Conservation (phyloP, 30 jellyfish, hydroid and myxozoan genomes). For the Mastigias papua region DNA sequence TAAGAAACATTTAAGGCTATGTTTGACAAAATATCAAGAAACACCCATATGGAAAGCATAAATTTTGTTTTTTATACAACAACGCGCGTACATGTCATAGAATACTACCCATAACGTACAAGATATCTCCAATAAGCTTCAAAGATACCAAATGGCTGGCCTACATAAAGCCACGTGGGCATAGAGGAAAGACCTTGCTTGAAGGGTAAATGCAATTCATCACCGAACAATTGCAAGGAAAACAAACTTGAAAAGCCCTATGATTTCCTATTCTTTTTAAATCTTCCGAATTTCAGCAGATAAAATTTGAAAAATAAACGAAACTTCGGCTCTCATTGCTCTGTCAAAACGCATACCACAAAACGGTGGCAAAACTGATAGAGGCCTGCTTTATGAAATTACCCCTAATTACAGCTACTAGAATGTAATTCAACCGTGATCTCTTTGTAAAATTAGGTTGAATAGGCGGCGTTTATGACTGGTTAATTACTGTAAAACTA, state of each 20-base stretch:
- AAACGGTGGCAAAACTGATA: background rate
- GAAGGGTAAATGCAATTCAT: background rate
- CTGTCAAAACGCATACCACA: background rate
- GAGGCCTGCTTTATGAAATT: conserved; percentile 3
- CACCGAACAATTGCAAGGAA: background rate
- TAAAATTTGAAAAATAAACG: background rate
- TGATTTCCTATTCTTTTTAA: background rate
- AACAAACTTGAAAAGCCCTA: background rate
- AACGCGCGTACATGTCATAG: too few species aligned
- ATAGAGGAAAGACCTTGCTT: background rate
- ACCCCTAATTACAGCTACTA: background rate
- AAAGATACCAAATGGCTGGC: too few species aligned
- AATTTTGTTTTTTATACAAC: too few species aligned
- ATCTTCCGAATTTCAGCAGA: background rate
- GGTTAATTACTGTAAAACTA: background rate
- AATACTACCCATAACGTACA: too few species aligned
- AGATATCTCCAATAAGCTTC: too few species aligned
- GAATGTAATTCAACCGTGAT: background rate
- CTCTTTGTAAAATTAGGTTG: background rate
- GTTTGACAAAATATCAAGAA: too few species aligned
- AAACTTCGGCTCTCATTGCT: background rate
- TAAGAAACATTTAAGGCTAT: too few species aligned
- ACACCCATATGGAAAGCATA: too few species aligned
- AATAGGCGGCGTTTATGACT: conserved; percentile 11
- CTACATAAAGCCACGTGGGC: too few species aligned